Base-by-base conservation (phyloP, 2,888 invertebrate genomes). In the Plusia festucae region DNA sequence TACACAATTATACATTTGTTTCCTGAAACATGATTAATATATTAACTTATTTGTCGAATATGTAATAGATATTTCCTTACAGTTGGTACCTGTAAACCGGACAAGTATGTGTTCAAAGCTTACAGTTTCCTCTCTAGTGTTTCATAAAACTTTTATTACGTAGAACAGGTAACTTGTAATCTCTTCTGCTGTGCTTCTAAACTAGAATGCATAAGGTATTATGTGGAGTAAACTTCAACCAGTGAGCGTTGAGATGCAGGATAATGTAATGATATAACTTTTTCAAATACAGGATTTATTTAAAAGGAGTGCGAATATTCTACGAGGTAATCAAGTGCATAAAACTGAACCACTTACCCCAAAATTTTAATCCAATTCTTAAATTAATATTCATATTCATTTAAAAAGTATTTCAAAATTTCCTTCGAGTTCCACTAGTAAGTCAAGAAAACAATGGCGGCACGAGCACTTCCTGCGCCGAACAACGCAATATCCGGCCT, bases 401-500 rank as follows among this genome's bases (percentile, higher is more conserved):
- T n/a, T n/a, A n/a, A n/a, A 27, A 27, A 27, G 30, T 0, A 11
- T 46, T 46, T 44, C 16, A n/a, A 8, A 44, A 20, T 49, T 20
- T 3, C 20, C 46, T 44, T 51, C 46, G 27, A 44, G 49, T 59
- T 53, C 16, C 9, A 22, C 3, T 53, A 44, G 58, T 53, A 30
- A 44, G 20, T 32, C 53, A 24, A 59, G 63, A 60, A 40, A 57
- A 69, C 57, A 70, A 77, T 61, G 53, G 57, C 63, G 56, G 54
- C 66, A 60, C 52, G 57, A 44, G n/a, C 40, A 68, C 71, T 78
- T 85, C 85, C 85, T 72, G 76, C 51, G 46, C 65, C 73, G 78
- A 85, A 81, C 79, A 81, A 81, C 79, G 80, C 73, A 86, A 86
- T 86, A 85, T 86, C 86, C 86, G 82, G 80, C 49, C 56, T 75